Percentiles rank a stretch among this genome's conserved stretches.
These are phyloP conservation scores for Podargus strigoides DNA, from an alignment of 2,797 vertebrate species.

Conservation along the genomic window DNA sequence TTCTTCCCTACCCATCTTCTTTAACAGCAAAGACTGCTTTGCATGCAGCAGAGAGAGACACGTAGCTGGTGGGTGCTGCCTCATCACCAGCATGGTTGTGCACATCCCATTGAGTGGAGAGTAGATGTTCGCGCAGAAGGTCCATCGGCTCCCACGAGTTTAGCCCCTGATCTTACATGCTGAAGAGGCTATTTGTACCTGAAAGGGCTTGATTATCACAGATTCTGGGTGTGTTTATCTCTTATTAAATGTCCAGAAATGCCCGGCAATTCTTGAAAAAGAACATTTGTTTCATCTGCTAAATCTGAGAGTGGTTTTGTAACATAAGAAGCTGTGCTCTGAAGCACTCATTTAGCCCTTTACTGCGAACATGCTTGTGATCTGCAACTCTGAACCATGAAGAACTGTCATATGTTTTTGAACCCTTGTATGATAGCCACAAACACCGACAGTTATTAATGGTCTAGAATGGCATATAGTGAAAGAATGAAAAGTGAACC, in stretches of 20 bases:
- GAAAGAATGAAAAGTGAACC: conserved; percentile 63
- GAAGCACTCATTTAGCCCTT: neutral
- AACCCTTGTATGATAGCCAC: neutral
- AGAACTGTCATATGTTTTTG: neutral
- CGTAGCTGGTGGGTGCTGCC: neutral
- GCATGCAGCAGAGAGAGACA: neutral
- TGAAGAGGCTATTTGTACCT: neutral
- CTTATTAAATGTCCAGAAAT: neutral
- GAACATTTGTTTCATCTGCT: neutral
- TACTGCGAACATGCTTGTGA: neutral
- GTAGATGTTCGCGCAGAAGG: neutral
- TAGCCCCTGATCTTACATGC: neutral
- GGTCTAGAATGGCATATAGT: neutral
- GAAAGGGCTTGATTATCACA: neutral
- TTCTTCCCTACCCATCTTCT: neutral
- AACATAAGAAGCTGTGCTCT: neutral
- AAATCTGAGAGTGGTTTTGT: neutral
- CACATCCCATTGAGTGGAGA: neutral
- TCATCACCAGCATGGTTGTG: neutral
- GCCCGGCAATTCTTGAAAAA: neutral
- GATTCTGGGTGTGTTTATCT: neutral
- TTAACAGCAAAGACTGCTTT: neutral
- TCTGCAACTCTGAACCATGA: conserved; percentile 2
- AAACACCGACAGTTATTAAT: conserved; percentile 49
- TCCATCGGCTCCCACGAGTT: neutral